Conservation (phyloP, 2,797 vertebrate genomes). For the Aotus griseimembra region DNA sequence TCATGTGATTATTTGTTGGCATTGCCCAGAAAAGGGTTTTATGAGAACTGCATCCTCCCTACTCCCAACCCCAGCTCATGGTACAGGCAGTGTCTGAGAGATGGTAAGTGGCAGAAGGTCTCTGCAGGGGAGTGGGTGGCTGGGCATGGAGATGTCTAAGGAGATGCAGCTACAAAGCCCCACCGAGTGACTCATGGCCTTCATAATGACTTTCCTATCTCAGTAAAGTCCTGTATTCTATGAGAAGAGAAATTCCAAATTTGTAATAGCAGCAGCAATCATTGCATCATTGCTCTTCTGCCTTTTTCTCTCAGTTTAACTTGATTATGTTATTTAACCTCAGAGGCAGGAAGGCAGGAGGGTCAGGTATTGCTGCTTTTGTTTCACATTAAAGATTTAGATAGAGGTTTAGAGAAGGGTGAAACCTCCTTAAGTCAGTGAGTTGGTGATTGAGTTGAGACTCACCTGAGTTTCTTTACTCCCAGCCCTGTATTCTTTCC, state of each 20-base stretch:
- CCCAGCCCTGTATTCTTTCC: not conserved
- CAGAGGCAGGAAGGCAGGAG: not conserved
- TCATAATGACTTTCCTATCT: not conserved
- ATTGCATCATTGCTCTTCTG: not conserved
- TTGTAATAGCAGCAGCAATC: not conserved
- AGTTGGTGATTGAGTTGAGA: not conserved
- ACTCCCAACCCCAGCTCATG: rapidly evolving
- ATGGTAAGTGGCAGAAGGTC: not conserved
- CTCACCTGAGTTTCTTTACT: not conserved
- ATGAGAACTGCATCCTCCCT: not conserved
- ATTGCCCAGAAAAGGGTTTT: not conserved
- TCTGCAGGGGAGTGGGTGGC: no score
- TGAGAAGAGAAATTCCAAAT: not conserved
- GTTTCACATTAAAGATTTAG: not conserved
- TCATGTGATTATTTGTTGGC: not conserved
- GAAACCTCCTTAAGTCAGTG: not conserved
- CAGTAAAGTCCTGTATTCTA: not conserved
- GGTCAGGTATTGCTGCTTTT: not conserved
- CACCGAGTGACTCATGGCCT: no score
- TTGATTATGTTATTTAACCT: not conserved
- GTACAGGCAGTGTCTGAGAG: not conserved
- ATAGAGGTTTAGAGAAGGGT: not conserved
- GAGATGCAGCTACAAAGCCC: not conserved
- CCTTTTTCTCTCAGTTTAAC: conserved; percentile 36
- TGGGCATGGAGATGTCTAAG: no score